Evolutionary conservation across 2,888 invertebrate species (phyloP).

Genomic region (Scotopteryx bipunctaria): DNA sequence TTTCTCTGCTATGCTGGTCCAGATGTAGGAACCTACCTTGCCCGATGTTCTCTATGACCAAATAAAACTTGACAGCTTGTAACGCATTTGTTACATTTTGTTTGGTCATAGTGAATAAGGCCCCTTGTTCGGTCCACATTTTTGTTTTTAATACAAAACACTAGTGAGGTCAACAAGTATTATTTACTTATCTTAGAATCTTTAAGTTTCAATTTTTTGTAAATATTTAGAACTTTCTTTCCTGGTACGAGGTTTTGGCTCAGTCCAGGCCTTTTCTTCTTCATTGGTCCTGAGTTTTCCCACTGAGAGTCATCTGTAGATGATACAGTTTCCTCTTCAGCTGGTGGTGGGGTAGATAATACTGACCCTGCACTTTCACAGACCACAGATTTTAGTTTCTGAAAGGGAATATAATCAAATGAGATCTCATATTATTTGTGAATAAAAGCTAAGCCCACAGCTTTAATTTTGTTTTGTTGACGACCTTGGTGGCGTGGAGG

Average conservation of each 20-base stretch:
- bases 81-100: too few relatives aligned
- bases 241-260: constrained; percentile 90
- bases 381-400: constrained; percentile 71
- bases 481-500: too few relatives aligned
- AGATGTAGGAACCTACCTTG: too few relatives aligned
- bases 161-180: neutral
- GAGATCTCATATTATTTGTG: too few relatives aligned
- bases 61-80: too few relatives aligned
- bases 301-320: constrained; percentile 72
- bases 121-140: neutral
- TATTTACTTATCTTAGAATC: constrained; percentile 53
- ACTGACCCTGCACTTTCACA: constrained; percentile 72
- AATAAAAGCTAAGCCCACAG: too few relatives aligned
- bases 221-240: constrained; percentile 92
- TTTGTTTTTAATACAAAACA: neutral
- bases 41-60: too few relatives aligned
- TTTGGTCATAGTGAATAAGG: too few relatives aligned
- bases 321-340: constrained; percentile 48
- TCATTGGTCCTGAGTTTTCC: constrained; percentile 79
- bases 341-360: constrained; percentile 59
- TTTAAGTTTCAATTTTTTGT: constrained; percentile 85
- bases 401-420: constrained; percentile 40
- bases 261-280: constrained; percentile 91
- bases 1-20: too few relatives aligned
- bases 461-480: too few relatives aligned